Conservation (phyloP, 2,888 invertebrate genomes). For the Lithophane semibrunnea region DNA sequence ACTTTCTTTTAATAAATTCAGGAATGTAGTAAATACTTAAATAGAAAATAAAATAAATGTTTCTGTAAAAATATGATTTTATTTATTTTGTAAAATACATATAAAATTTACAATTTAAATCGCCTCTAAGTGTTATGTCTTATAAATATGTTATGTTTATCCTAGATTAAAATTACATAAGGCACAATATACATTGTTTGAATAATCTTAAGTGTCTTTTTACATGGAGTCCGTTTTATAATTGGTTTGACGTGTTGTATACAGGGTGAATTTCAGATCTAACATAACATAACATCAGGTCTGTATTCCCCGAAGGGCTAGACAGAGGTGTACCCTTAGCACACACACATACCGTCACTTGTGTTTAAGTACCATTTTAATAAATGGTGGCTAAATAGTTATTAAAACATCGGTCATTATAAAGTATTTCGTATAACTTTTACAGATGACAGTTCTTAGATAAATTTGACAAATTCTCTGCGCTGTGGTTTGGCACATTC, state of each 20-base stretch:
- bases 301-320: too few relatives aligned
- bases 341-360: too few relatives aligned
- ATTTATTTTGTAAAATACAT: conserved; percentile 54
- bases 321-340: neutral
- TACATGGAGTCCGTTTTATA: neutral
- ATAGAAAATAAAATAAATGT: conserved; percentile 19
- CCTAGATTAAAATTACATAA: conserved; percentile 35
- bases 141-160: conserved; percentile 30
- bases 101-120: conserved; percentile 42
- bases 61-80: conserved; percentile 40
- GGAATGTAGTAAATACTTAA: conserved; percentile 9
- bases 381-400: neutral
- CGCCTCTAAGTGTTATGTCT: conserved; percentile 27
- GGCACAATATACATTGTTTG: conserved; percentile 22
- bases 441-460: neutral
- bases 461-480: neutral
- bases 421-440: neutral
- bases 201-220: neutral
- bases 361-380: too few relatives aligned
- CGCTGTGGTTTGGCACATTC: neutral
- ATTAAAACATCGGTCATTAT: neutral
- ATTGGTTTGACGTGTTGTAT: neutral
- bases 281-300: neutral
- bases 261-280: neutral
- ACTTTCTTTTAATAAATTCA: neutral